Evolutionary conservation across 2,113 vertebrate species (phyloP).

Genomic region (Anoura caudifer): DNA sequence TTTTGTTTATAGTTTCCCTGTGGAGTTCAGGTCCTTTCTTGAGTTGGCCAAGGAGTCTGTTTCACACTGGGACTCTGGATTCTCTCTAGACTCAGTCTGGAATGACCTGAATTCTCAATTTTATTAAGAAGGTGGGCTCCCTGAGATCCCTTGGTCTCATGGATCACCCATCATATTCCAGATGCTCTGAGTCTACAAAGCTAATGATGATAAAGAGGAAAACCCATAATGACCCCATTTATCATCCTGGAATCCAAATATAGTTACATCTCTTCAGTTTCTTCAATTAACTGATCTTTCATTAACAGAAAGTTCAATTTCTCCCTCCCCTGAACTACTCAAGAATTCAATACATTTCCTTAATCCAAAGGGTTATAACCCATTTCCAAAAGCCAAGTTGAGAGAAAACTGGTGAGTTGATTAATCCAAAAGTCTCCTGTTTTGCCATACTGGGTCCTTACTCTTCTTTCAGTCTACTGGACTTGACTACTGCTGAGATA

Average conservation of each 20-base stretch:
- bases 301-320: neutral
- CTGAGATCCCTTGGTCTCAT: neutral
- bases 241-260: neutral
- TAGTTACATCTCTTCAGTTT: neutral
- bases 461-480: neutral
- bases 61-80: neutral
- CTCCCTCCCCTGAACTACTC: neutral
- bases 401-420: neutral
- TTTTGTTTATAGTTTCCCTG: neutral
- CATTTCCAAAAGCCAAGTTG: neutral
- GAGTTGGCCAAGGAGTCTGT: neutral
- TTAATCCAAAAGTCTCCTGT: neutral
- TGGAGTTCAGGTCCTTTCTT: neutral
- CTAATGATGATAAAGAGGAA: neutral
- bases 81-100: neutral
- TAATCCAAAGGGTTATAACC: neutral
- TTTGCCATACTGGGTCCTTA: neutral
- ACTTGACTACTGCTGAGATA: neutral
- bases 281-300: neutral
- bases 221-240: neutral
- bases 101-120: neutral
- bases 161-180: neutral
- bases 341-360: conserved; percentile 10
- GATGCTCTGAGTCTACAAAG: neutral
- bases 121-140: neutral